A percentile compares a stretch with the other conserved stretches of the same genome.
phyloP scores from a whole-genome alignment of 2,888 invertebrate species.

The Pyrrhia umbra region DNA sequence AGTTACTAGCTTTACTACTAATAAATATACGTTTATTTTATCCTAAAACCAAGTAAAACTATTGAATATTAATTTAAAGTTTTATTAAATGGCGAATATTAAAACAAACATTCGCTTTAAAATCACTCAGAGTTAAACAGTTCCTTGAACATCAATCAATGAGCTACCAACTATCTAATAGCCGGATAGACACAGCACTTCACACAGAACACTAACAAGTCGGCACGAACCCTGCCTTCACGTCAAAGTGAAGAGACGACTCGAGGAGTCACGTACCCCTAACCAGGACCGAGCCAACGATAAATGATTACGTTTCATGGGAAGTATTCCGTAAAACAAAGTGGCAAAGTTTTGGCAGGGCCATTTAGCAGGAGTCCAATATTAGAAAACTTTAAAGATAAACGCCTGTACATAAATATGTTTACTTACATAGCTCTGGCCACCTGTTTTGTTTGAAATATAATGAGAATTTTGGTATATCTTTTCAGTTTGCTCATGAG shows the following conservation, averaged over 20 bases:
- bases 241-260: slow-evolving; percentile 42
- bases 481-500: neutral
- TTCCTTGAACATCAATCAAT: slow-evolving; percentile 45
- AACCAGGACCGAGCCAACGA: slow-evolving; percentile 28
- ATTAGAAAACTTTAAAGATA: slow-evolving; percentile 75
- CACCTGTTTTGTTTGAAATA: slow-evolving; percentile 15
- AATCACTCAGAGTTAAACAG: slow-evolving; percentile 14
- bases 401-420: slow-evolving; percentile 60
- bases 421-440: slow-evolving; percentile 38
- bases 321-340: slow-evolving; percentile 59
- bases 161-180: slow-evolving; percentile 24
- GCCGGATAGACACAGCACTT: slow-evolving; percentile 35
- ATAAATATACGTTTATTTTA: too few species aligned
- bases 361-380: slow-evolving; percentile 68
- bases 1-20: neutral
- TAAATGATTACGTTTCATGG: slow-evolving; percentile 63
- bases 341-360: slow-evolving; percentile 62
- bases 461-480: neutral
- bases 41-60: too few species aligned
- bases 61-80: too few species aligned
- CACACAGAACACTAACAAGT: slow-evolving; percentile 47
- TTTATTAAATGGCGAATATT: too few species aligned
- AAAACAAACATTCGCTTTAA: neutral
- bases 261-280: slow-evolving; percentile 31
- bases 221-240: slow-evolving; percentile 48